These are phyloP conservation scores for Habroteleia sp. DNA, from an alignment of 2,888 invertebrate species.

Conservation along the genomic window DNA sequence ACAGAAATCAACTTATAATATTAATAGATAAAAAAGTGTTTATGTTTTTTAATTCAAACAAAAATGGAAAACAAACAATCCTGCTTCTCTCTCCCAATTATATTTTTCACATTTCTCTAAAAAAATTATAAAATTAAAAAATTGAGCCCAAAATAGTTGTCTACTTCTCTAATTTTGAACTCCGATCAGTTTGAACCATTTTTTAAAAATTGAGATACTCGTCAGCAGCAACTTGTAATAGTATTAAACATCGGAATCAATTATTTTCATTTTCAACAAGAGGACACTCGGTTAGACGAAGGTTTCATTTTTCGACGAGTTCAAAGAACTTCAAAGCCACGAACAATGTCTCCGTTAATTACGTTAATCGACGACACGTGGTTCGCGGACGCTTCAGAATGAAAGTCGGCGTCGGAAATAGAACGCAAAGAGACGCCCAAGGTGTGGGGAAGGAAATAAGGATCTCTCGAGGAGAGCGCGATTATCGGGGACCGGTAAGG, in stretches of 20 bases:
- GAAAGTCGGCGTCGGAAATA: conserved; percentile 62
- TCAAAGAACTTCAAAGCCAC: conserved; percentile 55
- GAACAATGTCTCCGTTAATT: conserved; percentile 70
- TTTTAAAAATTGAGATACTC: too few relatives aligned
- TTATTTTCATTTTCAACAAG: conserved; percentile 24
- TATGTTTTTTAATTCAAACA: too few relatives aligned
- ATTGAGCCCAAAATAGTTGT: too few relatives aligned
- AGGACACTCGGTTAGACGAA: conserved; percentile 6
- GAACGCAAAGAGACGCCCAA: conserved; percentile 56
- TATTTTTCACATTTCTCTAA: too few relatives aligned
- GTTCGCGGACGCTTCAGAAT: conserved; percentile 64
- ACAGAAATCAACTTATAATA: too few relatives aligned
- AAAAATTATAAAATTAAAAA: too few relatives aligned
- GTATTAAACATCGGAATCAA: conserved; percentile 14
- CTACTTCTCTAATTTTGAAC: too few relatives aligned
- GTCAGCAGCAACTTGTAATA: too few relatives aligned
- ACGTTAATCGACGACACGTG: conserved; percentile 80
- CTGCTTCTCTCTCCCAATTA: too few relatives aligned
- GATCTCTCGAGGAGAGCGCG: conserved; percentile 45
- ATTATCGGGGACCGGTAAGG: conserved; percentile 59
- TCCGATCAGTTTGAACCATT: too few relatives aligned
- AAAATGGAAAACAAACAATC: too few relatives aligned
- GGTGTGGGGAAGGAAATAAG: conserved; percentile 59
- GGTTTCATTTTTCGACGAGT: conserved; percentile 17
- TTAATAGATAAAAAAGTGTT: too few relatives aligned